Evolutionary conservation across 2,888 invertebrate species (phyloP).

Genomic region (Linyphia triangularis): DNA sequence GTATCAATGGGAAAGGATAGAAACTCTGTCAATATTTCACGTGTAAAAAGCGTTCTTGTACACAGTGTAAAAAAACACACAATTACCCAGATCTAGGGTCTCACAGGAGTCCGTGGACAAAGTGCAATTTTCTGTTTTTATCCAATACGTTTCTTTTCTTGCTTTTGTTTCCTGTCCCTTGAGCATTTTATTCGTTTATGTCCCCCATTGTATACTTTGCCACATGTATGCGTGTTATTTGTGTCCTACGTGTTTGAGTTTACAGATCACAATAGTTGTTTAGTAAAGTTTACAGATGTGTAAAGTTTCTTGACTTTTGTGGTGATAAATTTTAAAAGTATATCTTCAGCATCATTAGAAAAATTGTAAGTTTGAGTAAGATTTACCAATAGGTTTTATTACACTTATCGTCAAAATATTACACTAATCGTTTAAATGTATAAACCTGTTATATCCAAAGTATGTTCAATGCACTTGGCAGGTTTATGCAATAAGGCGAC

Average conservation of each 20-base stretch:
- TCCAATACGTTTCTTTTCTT: neutral
- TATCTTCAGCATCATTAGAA: no score
- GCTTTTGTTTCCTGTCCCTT: neutral
- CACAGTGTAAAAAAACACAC: constrained; percentile 13
- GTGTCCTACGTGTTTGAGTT: constrained; percentile 2
- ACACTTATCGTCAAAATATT: no score
- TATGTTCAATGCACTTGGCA: no score
- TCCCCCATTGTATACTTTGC: neutral
- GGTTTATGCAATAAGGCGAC: no score
- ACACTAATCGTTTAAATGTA: no score
- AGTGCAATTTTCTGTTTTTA: constrained; percentile 65
- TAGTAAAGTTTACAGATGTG: no score
- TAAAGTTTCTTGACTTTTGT: no score
- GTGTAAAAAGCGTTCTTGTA: constrained; percentile 53
- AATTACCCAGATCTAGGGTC: constrained; percentile 49
- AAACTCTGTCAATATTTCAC: constrained; percentile 59
- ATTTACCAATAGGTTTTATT: no score
- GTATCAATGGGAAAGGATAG: constrained; percentile 29
- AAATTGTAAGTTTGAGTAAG: no score
- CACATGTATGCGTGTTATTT: neutral
- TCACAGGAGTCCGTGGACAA: constrained; percentile 50
- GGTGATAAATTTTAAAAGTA: no score
- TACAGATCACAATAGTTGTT: neutral
- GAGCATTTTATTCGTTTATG: constrained; percentile 10
- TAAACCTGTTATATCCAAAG: no score